phyloP scores from a whole-genome alignment of 2,797 vertebrate species.

The Galaxias olidus region DNA sequence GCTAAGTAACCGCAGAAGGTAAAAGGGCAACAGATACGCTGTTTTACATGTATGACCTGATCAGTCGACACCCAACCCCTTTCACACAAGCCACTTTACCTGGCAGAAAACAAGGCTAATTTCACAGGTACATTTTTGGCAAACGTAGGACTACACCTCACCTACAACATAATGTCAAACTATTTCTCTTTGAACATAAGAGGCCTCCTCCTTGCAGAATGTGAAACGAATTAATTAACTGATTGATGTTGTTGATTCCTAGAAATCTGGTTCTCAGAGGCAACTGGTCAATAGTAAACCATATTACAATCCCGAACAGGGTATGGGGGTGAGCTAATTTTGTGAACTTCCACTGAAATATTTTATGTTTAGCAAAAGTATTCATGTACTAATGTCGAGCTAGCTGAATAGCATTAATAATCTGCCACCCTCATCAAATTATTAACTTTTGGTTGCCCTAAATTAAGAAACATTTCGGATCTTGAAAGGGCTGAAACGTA shows the following conservation, averaged over 20 bases:
- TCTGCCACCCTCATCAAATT: not conserved
- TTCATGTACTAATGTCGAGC: not conserved
- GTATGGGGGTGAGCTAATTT: not conserved
- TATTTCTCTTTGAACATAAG: not conserved
- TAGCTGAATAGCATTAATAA: too few species aligned
- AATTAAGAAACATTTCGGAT: slow-evolving; percentile 7
- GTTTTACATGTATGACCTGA: slow-evolving; percentile 66
- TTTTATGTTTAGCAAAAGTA: not conserved
- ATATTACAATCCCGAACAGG: not conserved
- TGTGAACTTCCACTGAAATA: not conserved
- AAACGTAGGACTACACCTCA: not conserved
- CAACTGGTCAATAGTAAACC: not conserved
- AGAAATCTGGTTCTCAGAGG: slow-evolving; percentile 6
- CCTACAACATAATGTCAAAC: not conserved
- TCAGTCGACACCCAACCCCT: slow-evolving; percentile 26
- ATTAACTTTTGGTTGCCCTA: not conserved
- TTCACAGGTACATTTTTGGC: slow-evolving; percentile 22
- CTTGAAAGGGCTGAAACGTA: not conserved
- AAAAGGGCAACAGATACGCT: slow-evolving; percentile 60
- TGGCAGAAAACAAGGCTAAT: slow-evolving; percentile 34
- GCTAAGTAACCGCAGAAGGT: not conserved
- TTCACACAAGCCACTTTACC: slow-evolving; percentile 33
- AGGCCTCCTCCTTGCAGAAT: not conserved
- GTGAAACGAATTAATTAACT: not conserved
- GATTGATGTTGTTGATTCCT: too few species aligned